These are phyloP conservation scores for Nomada ruficornis DNA, from an alignment of 2,888 invertebrate species.

Conservation along the genomic window DNA sequence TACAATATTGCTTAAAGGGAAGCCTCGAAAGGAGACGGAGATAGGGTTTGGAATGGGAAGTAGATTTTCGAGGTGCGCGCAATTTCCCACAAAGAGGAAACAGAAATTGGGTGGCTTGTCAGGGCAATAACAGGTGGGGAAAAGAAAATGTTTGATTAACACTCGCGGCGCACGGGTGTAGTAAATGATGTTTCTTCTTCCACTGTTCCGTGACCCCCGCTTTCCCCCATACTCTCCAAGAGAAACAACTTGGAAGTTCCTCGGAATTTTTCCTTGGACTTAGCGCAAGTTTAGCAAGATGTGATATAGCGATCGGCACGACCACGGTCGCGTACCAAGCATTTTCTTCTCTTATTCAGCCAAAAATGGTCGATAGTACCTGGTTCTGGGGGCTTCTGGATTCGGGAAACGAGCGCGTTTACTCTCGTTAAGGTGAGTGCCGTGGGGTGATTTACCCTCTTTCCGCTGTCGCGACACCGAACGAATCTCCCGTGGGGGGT, in stretches of 20 bases:
- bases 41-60: constrained; percentile 4
- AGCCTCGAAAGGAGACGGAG: not conserved
- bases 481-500: constrained; percentile 47
- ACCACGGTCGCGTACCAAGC: constrained; percentile 25
- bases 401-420: constrained; percentile 73
- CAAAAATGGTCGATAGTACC: constrained; percentile 57
- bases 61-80: not conserved
- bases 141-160: constrained; percentile 40
- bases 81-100: not conserved
- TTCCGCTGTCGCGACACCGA: constrained; percentile 64
- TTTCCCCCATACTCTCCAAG: constrained; percentile 1
- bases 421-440: constrained; percentile 74
- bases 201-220: not conserved
- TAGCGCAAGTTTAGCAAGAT: constrained; percentile 35
- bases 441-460: constrained; percentile 71
- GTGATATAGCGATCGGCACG: constrained; percentile 35
- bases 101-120: not conserved
- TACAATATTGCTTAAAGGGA: no score
- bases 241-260: constrained; percentile 48
- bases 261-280: constrained; percentile 36
- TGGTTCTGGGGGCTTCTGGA: constrained; percentile 56
- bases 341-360: constrained; percentile 46
- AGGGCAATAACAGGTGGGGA: constrained; percentile 22
- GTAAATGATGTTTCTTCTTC: constrained; percentile 7
- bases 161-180: constrained; percentile 32